Conservation (phyloP, 92 coral and sea anemone species). For the Epizoanthus ramosus region DNA sequence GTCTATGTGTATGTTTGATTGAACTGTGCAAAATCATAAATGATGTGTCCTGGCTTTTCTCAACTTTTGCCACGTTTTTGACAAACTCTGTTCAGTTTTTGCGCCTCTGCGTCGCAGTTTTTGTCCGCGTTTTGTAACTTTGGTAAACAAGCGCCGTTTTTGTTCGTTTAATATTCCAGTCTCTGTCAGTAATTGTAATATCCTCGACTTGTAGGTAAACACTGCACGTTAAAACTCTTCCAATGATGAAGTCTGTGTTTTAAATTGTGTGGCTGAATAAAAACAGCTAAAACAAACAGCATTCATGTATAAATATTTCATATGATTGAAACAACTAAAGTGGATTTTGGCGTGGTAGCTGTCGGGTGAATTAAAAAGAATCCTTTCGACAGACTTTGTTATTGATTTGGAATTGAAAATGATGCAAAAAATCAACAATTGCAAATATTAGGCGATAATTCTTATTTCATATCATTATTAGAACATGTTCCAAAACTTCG, state of each 20-base stretch:
- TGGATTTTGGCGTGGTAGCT: neutral
- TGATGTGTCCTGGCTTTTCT: neutral
- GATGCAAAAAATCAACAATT: neutral
- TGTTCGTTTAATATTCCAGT: neutral
- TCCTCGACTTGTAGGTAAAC: neutral
- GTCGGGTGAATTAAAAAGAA: neutral
- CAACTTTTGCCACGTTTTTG: neutral
- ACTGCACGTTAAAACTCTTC: conserved; percentile 9
- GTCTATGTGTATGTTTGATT: neutral
- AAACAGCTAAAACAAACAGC: neutral
- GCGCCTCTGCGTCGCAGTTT: conserved; percentile 12
- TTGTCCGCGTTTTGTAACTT: neutral
- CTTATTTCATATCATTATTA: neutral
- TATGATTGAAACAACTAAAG: neutral
- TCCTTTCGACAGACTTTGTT: neutral
- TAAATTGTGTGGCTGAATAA: conserved; percentile 14
- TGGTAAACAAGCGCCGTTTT: conserved; percentile 28
- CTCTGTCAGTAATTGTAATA: conserved; percentile 17
- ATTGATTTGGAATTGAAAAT: neutral
- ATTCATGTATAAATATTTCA: conserved; percentile 4
- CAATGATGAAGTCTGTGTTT: conserved; percentile 16
- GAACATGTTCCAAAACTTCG: neutral
- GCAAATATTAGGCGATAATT: neutral
- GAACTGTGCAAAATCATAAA: neutral
- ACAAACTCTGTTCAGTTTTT: neutral